Evolutionary conservation across 2,888 invertebrate genomes (phyloP).

Genomic region (Gnatocerus cornutus): DNA sequence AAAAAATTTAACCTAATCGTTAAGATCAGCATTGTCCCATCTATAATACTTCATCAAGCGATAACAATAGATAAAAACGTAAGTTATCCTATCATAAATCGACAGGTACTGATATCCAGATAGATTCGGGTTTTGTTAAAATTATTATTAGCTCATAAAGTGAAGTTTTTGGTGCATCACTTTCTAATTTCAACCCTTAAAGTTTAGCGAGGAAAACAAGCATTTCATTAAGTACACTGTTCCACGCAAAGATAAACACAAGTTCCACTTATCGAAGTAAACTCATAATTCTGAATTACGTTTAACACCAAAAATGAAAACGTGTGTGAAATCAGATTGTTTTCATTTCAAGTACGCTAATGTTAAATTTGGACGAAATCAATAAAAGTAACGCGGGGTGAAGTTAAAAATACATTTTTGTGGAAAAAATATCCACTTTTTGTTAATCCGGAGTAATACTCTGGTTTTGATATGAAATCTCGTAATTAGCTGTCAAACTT

Average conservation of each 20-base stretch:
- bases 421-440: neutral
- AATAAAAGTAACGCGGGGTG: conserved; percentile 7
- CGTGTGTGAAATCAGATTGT: neutral
- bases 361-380: conserved; percentile 23
- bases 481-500: conserved; percentile 30
- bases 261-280: conserved; percentile 10
- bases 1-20: no score
- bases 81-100: no score
- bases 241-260: neutral
- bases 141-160: no score
- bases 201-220: neutral
- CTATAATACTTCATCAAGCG: no score
- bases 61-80: no score
- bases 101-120: no score
- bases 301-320: conserved; percentile 12
- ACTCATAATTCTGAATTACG: conserved; percentile 13
- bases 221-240: conserved; percentile 5
- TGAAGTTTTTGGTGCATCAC: no score
- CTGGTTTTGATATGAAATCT: conserved; percentile 26
- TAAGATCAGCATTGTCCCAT: no score
- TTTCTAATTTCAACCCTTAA: no score
- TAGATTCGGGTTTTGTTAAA: no score
- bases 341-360: conserved; percentile 25
- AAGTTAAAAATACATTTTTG: conserved; percentile 22
- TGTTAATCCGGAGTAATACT: neutral